phyloP scores from a whole-genome alignment of 2,888 invertebrate species.

The Pelosia muscerda region DNA sequence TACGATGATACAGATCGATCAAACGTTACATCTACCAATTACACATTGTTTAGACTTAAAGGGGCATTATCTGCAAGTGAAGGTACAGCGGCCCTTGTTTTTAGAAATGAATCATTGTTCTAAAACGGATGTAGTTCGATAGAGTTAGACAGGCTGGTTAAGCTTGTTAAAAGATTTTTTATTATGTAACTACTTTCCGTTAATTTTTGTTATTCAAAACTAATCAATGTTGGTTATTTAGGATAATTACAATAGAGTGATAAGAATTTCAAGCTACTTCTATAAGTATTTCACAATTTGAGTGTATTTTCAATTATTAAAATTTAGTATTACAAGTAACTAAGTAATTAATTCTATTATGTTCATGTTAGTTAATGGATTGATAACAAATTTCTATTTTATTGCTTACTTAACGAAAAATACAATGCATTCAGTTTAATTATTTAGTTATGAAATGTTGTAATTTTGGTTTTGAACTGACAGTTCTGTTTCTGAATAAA shows the following conservation, averaged over 20 bases:
- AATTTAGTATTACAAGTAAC: no score
- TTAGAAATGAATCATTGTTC: slow-evolving; percentile 51
- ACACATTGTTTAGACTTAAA: slow-evolving; percentile 64
- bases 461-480: no score
- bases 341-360: no score
- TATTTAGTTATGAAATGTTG: no score
- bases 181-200: background rate
- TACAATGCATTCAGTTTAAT: no score
- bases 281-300: no score
- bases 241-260: background rate
- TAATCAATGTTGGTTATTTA: background rate
- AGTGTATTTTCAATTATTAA: no score
- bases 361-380: no score
- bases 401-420: no score
- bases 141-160: slow-evolving; percentile 8
- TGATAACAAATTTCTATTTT: no score
- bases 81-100: slow-evolving; percentile 55
- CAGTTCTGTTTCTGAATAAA: no score
- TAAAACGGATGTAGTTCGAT: slow-evolving; percentile 46
- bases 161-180: slow-evolving; percentile 7
- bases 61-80: slow-evolving; percentile 57
- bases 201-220: background rate
- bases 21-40: slow-evolving; percentile 65
- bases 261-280: no score
- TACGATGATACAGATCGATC: slow-evolving; percentile 75